These are phyloP conservation scores for Alosa alosa DNA, from an alignment of 2,113 vertebrate genomes.

Conservation along the genomic window DNA sequence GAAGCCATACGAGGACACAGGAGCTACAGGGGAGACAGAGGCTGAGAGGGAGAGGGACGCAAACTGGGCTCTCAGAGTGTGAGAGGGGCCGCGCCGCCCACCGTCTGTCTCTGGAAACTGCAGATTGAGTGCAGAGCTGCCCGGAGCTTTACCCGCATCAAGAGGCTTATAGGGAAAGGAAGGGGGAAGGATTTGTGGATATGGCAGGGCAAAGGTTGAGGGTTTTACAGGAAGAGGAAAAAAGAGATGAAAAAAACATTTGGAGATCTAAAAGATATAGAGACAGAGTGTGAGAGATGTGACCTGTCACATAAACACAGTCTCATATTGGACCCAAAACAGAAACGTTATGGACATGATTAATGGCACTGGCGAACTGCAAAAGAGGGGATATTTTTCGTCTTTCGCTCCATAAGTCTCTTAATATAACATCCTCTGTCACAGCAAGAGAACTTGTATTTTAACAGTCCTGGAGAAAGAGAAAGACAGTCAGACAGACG, in stretches of 20 bases:
- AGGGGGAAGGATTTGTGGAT: background rate
- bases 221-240: background rate
- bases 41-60: background rate
- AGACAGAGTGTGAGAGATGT: background rate
- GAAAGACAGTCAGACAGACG: too few relatives aligned
- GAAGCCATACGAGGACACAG: background rate
- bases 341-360: conserved; percentile 71
- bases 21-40: background rate
- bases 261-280: background rate
- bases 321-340: conserved; percentile 78
- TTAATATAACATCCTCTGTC: too few relatives aligned
- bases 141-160: background rate
- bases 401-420: background rate
- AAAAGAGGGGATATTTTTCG: background rate
- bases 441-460: too few relatives aligned
- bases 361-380: conserved; percentile 56
- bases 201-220: background rate
- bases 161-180: background rate
- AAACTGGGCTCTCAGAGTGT: background rate
- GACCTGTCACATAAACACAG: background rate
- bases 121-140: background rate
- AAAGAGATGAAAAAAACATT: background rate
- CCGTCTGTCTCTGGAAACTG: background rate
- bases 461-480: too few relatives aligned
- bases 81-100: background rate